Conservation (phyloP, 2,888 invertebrate species). For the Xestia ashworthii region DNA sequence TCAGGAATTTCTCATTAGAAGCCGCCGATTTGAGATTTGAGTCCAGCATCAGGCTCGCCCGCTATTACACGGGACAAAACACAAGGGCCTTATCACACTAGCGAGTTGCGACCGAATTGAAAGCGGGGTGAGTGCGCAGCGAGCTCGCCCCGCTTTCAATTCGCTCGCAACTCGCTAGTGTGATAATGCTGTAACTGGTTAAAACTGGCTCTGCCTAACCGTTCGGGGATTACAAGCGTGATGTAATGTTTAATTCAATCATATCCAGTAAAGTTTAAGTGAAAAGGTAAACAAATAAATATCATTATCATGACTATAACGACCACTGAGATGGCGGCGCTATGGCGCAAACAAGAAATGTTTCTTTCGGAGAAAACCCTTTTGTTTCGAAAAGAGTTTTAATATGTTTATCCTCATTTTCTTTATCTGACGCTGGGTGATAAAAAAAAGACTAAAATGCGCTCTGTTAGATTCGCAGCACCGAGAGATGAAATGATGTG, state of each 20-base stretch:
- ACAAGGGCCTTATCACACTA: no score
- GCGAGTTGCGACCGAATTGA: no score
- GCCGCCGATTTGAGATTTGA: neutral
- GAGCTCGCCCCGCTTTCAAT: no score
- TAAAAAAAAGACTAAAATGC: no score
- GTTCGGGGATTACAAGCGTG: neutral
- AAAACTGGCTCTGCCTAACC: neutral
- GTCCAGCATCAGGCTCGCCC: neutral
- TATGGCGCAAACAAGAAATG: neutral
- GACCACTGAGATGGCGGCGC: slow-evolving; percentile 22
- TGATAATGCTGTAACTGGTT: neutral
- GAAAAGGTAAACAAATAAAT: slow-evolving; percentile 35
- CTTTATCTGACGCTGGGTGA: neutral
- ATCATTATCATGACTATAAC: slow-evolving; percentile 48
- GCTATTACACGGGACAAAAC: neutral
- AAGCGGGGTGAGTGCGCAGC: no score
- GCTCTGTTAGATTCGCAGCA: no score
- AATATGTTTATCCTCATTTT: neutral
- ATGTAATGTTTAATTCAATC: neutral
- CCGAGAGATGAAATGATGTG: no score
- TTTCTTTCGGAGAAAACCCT: slow-evolving; percentile 13
- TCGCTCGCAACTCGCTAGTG: no score
- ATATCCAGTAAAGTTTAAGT: slow-evolving; percentile 33
- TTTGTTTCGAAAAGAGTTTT: slow-evolving; percentile 25
- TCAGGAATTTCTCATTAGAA: neutral